Evolutionary conservation across 1,140 invertebrate species (phyloP).

Genomic region (Bombus terrestris): DNA sequence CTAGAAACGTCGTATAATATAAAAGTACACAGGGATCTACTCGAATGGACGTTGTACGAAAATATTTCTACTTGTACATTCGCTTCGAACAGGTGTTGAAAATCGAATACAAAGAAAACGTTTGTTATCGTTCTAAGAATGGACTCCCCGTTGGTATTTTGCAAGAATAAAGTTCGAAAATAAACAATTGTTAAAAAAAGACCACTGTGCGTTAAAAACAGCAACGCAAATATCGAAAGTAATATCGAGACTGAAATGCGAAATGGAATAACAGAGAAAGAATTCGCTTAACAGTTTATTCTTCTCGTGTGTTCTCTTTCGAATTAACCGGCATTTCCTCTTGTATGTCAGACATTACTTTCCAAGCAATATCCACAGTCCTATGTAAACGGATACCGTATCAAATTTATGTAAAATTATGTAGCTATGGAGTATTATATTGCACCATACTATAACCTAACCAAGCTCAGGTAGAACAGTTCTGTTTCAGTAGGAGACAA

Average conservation of each 20-base stretch:
- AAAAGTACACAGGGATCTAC: too few species aligned
- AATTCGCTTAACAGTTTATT: neutral
- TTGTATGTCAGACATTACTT: neutral
- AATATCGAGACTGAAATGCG: neutral
- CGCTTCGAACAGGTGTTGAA: neutral
- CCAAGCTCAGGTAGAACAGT: neutral
- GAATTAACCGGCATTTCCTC: neutral
- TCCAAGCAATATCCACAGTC: neutral
- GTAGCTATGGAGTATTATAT: neutral
- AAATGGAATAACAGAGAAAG: neutral
- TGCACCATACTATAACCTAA: neutral
- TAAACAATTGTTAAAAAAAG: neutral
- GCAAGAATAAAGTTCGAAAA: neutral
- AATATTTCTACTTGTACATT: too few species aligned
- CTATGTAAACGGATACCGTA: neutral
- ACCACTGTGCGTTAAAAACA: neutral
- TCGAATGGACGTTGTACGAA: too few species aligned
- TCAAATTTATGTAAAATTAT: neutral
- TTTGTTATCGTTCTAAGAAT: conserved; percentile 1
- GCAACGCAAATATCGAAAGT: neutral
- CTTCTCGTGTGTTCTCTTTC: neutral
- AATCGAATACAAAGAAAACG: neutral
- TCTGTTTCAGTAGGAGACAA: neutral
- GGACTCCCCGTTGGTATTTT: neutral
- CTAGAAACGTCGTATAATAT: too few species aligned